Evolutionary conservation across 30 jellyfish, hydroid and myxozoan genomes (phyloP), one percentile per base, ranked within the genome.

Genomic region (Turritopsis dohrnii): DNA sequence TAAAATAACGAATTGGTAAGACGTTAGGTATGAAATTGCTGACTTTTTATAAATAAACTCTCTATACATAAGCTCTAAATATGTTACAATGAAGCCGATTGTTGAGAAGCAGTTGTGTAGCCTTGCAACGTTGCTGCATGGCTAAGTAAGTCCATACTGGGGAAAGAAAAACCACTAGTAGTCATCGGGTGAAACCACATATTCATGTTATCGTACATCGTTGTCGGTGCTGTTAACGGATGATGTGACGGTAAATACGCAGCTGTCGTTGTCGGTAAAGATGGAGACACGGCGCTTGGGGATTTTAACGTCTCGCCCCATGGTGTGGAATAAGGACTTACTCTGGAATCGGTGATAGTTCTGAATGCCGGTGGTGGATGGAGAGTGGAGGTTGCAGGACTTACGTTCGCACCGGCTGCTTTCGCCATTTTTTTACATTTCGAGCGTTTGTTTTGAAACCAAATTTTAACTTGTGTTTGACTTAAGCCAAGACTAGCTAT

Each of bases 361-460:
- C 29, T 26, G 27, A 26, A 66, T 24, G 83, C 16, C 17, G 53
- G 41, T 30, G 83, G 83, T 13, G 83, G 65, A 24, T 74, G 83
- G 53, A 74, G 13, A 23, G 83, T 30, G 18, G 83, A 29, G 9
- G 65, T 23, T 13, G 41, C 41, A 9, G 83, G 28, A n/a, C 54
- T 75, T n/a, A 69, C 30, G 9, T 23, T n/a, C 26, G 87, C 88
- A 20, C 88, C 89, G 18, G 41, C 26, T 0, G 89, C 88, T 65
- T 87, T 92, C 0, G 88, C 28, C 71, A 82, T 72, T 82, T 92
- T 92, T 82, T 92, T 92, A n/a, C 87, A 81, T 75, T 92, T 92
- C 26, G 97, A 92, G 53, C 97, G 80, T 71, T 87, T 92, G 85
- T 92, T 92, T 69, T 92, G 97, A 66, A 92, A 92, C 97, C 97